Base-by-base conservation (phyloP, 2,888 invertebrate genomes). In the Sepioteuthis lessoniana region DNA sequence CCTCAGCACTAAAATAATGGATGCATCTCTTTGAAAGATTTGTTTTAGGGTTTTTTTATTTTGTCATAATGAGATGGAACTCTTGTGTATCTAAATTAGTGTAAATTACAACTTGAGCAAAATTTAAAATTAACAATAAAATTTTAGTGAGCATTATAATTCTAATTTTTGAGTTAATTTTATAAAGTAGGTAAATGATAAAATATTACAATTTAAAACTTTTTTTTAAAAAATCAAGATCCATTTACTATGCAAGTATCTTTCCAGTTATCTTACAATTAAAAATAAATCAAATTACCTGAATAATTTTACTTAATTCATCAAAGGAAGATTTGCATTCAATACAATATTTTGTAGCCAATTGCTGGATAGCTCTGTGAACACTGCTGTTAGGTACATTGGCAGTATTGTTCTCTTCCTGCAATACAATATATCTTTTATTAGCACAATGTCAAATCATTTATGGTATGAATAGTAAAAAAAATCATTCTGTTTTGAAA, bases 261-360 rank as follows among this genome's bases (percentile, higher is more conserved):
- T 47, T 47, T 47, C 19, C 47, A 47, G 16, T 50, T 50, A 50
- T 50, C 19, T 50, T 50, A 3, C 47, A 47, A 21, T 50, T 90
- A 90, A 90, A 4, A 91, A 35, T 37, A 13, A 38, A 31, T 60
- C 90, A 37, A 76, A 90, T 50, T 94, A 97, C 97, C 97, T 98
- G 98, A 94, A 98, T 98, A 91, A 98, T 97, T 95, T 98, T 97
- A 96, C 98, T 99, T 2, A 99, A 98, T 97, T 99, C 99, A 96
- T 99, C 99, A 97, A 99, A 99, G 19, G 99, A 98, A 13, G 98
- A 98, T 97, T 99, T 99, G 97, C 99, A 99, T 96, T 99, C 99
- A 93, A 98, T 98, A 97, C 99, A 99, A 97, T 99, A 99, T 97
- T 99, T 98, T 97, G 99, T 99, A 4, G 99, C 99, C 90, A 99